Percentiles rank a stretch among this genome's conserved stretches.
Conservation (phyloP, 1,140 invertebrate species). For the Ceratoteleas bidentatus region DNA sequence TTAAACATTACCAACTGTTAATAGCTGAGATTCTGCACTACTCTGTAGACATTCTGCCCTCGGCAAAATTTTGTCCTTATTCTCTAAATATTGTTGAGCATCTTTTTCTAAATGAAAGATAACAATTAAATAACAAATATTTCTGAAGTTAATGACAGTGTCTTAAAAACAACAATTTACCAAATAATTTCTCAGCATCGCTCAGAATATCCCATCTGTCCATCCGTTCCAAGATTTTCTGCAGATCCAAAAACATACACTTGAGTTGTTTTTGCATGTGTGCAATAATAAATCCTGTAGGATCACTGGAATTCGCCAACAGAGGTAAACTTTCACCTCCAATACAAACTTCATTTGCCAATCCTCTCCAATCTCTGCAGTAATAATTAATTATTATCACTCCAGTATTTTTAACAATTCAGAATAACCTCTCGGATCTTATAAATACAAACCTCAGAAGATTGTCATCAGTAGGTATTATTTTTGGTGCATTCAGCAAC, state of each 20-base stretch:
- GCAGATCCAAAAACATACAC: conserved; percentile 81
- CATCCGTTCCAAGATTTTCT: conserved; percentile 82
- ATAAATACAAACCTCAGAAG: too few relatives aligned
- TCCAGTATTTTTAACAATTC: too few relatives aligned
- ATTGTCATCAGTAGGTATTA: too few relatives aligned
- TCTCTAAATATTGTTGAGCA: conserved; percentile 71
- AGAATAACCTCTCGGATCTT: too few relatives aligned
- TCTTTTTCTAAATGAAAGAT: conserved; percentile 73
- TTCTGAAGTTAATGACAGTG: too few relatives aligned
- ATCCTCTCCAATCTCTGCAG: conserved; percentile 85
- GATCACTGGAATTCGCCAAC: conserved; percentile 80
- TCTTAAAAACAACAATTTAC: conserved; percentile 70
- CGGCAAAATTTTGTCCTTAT: conserved; percentile 58
- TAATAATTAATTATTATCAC: too few relatives aligned
- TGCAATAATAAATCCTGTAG: conserved; percentile 81
- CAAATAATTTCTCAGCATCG: conserved; percentile 82
- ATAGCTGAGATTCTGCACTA: conserved; percentile 67
- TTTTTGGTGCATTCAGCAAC: too few relatives aligned
- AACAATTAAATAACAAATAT: neutral
- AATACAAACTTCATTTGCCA: conserved; percentile 83
- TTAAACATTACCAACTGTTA: conserved; percentile 75
- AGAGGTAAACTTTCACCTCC: conserved; percentile 78
- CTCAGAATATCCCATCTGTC: conserved; percentile 86
- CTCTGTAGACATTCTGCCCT: conserved; percentile 60
- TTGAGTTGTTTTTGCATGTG: conserved; percentile 78